Evolutionary conservation across 2,797 vertebrate genomes (phyloP), one percentile per base, ranked within the genome.

Genomic region (Danio albolineatus): DNA sequence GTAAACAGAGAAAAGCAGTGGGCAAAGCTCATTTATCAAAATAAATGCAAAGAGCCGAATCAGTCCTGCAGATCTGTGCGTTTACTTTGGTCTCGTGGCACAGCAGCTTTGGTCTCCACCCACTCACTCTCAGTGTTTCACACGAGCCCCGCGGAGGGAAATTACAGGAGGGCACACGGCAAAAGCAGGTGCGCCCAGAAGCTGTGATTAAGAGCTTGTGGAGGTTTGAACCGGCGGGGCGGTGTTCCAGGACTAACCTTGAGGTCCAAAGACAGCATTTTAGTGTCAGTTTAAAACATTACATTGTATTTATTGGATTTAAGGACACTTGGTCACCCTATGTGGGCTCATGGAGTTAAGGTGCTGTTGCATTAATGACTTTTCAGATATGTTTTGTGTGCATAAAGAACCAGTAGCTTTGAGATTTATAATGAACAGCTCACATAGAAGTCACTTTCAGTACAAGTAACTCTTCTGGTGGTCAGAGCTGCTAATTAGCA

Each of bases 21-120:
- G 90, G 89, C 80, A 61, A 86, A 74, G 51, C 87, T 90, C 80
- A 88, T 91, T 90, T 86, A 82, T 80, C 83, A 88, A 87, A 88
- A 76, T 80, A 83, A 91, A 92, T 86, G 86, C 0, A 82, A 80
- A 79, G 86, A 85, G 89, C 87, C n/a, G 48, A 83, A 90, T 88
- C 8, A 12, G 88, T 90, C 88, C 84, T 83, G 86, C 85, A 87
- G 89, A 89, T 88, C 82, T 76, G 81, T 19, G 39, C 57, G 17
- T 64, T 84, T 84, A 81, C 83, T 82, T 85, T 56, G 38, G 80
- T 78, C 75, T 76, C 13, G 44, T 80, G 87, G 86, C 87, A 28
- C 79, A 85, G 84, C 81, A 85, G 86, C 71, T 90, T 84, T 89
- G 74, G 85, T 91, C 82, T 80, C 82, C 88, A 82, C 92, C 86